phyloP scores from a whole-genome alignment of 1,140 invertebrate genomes.

The Saccostrea glomerata region DNA sequence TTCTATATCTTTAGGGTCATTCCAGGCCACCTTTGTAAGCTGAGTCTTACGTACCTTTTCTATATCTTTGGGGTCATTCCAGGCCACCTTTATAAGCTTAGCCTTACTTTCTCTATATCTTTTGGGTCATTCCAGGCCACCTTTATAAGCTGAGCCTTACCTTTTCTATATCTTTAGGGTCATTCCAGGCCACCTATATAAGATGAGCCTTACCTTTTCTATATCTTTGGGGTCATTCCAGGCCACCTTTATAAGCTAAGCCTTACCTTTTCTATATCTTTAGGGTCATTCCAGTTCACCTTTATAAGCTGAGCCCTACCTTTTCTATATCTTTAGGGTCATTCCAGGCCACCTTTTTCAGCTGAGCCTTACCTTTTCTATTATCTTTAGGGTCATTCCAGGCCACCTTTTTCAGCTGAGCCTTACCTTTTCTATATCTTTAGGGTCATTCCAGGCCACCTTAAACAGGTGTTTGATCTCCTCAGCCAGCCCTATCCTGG shows the following conservation, averaged over 20 bases:
- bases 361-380: slow-evolving; percentile 93
- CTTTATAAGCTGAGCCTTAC: no score
- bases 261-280: slow-evolving; percentile 93
- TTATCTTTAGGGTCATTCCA: slow-evolving; percentile 94
- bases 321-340: slow-evolving; percentile 94
- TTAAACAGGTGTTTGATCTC: slow-evolving; percentile 96
- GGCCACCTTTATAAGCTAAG: no score
- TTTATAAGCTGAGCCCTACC: no score
- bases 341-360: slow-evolving; percentile 95
- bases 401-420: slow-evolving; percentile 85
- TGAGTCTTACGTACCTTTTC: no score
- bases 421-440: slow-evolving; percentile 90
- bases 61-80: slow-evolving; percentile 93
- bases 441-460: slow-evolving; percentile 94
- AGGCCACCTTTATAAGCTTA: slow-evolving; percentile 94
- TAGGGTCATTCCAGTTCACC: slow-evolving; percentile 94
- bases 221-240: slow-evolving; percentile 95
- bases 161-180: slow-evolving; percentile 92
- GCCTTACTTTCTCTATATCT: slow-evolving; percentile 93
- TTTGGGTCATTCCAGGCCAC: slow-evolving; percentile 95
- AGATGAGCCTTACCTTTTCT: slow-evolving; percentile 92
- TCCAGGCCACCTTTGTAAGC: slow-evolving; percentile 96
- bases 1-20: slow-evolving; percentile 92
- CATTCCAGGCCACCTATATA: slow-evolving; percentile 96
- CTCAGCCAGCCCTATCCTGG: slow-evolving; percentile 97